Evolutionary conservation across 2,113 vertebrate genomes (phyloP).

Genomic region (Myxocyprinus asiaticus): DNA sequence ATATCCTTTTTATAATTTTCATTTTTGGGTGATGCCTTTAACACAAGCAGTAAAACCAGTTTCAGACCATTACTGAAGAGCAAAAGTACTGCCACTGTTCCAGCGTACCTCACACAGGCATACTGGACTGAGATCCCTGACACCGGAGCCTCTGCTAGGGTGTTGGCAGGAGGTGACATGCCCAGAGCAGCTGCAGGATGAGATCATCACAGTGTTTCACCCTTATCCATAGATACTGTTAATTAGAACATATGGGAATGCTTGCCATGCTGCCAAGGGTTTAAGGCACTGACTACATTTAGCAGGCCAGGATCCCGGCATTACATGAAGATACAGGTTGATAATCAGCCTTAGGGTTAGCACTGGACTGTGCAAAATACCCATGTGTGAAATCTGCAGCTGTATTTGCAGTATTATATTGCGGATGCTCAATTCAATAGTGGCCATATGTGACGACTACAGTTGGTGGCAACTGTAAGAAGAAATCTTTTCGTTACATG

Average conservation of each 20-base stretch:
- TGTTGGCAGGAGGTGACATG: conserved; percentile 49
- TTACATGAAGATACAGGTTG: conserved; percentile 38
- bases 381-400: neutral
- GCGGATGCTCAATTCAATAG: no score
- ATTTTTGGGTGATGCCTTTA: neutral
- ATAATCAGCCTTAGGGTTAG: conserved; percentile 39
- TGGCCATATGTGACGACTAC: no score
- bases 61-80: neutral
- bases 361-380: conserved; percentile 18
- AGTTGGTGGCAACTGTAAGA: neutral
- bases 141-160: conserved; percentile 42
- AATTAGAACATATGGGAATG: conserved; percentile 51
- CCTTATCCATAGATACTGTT: conserved; percentile 61
- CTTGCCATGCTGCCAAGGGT: conserved; percentile 25
- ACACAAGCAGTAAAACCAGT: neutral
- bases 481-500: no score
- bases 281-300: conserved; percentile 46
- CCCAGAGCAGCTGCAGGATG: conserved; percentile 53
- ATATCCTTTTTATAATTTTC: no score
- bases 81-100: neutral
- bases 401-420: neutral
- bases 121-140: conserved; percentile 3
- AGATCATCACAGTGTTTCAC: conserved; percentile 53
- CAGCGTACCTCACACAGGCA: conserved; percentile 16
- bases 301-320: conserved; percentile 13